Conservation (phyloP, 2,113 vertebrate species). For the Malurus cyaneus region DNA sequence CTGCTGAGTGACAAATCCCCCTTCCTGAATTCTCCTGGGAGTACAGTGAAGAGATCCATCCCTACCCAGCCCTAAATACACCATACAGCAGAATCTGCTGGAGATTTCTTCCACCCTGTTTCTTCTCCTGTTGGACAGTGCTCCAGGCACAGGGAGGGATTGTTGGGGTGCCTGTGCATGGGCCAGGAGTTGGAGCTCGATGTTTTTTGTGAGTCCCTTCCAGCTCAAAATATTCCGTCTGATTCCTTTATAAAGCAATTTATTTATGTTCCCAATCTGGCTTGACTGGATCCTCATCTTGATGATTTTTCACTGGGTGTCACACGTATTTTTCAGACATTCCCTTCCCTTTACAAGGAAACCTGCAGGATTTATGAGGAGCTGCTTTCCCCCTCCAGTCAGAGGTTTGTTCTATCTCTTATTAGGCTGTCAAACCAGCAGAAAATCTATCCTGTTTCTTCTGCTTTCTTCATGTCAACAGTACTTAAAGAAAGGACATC, state of each 20-base stretch:
- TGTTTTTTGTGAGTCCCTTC: not conserved
- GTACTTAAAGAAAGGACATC: not conserved
- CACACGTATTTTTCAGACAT: not conserved
- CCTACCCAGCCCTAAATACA: not conserved
- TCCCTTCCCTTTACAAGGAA: not conserved
- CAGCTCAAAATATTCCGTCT: not conserved
- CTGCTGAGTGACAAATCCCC: not conserved
- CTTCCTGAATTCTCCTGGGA: not conserved
- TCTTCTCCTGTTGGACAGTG: not conserved
- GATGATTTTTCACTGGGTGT: not conserved
- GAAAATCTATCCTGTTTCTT: not conserved
- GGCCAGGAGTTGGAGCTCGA: not conserved
- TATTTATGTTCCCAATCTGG: not conserved
- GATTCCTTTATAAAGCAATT: not conserved
- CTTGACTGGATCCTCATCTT: not conserved
- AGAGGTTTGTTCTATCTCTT: not conserved
- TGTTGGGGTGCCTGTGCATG: not conserved
- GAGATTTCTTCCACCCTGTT: accelerated
- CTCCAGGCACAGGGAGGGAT: not conserved
- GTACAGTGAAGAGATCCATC: not conserved
- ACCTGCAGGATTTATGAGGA: not conserved
- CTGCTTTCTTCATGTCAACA: not conserved
- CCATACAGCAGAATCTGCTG: not conserved
- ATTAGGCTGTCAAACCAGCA: not conserved
- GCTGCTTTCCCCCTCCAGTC: not conserved